phyloP scores from a whole-genome alignment of 2,797 vertebrate genomes.

The Lacerta agilis region DNA sequence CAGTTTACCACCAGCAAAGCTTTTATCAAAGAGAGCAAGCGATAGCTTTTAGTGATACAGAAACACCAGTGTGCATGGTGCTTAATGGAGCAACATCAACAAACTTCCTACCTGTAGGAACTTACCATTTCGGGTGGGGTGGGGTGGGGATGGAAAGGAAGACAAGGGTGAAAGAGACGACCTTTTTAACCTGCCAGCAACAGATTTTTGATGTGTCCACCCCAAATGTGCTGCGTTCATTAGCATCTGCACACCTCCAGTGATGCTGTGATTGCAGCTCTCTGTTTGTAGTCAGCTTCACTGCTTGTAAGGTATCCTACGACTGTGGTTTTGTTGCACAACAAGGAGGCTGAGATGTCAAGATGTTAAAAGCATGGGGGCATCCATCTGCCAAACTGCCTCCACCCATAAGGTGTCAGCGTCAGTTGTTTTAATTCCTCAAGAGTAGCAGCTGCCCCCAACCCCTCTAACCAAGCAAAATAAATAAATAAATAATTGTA shows the following conservation, averaged over 20 bases:
- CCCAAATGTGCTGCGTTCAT: constrained; percentile 73
- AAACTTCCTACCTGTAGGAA: not conserved
- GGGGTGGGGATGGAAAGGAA: too few relatives aligned
- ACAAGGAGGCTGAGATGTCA: constrained; percentile 52
- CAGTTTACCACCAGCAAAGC: not conserved
- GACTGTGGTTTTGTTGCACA: not conserved
- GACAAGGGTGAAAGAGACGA: constrained; percentile 9
- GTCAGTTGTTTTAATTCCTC: not conserved
- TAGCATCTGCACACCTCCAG: constrained; percentile 69
- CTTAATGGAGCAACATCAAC: not conserved
- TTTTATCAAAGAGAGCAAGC: not conserved
- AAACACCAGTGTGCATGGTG: too few relatives aligned
- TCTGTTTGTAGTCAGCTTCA: constrained; percentile 68
- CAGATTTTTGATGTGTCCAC: constrained; percentile 79
- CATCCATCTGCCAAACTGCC: constrained; percentile 54
- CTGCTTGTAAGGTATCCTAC: constrained; percentile 64
- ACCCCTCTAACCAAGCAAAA: constrained; percentile 31
- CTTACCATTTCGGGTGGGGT: not conserved
- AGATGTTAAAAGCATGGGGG: constrained; percentile 60
- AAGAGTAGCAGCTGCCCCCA: constrained; percentile 28
- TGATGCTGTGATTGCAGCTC: constrained; percentile 48
- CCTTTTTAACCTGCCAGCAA: constrained; percentile 72
- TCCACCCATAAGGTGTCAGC: constrained; percentile 61
- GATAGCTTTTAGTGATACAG: not conserved
- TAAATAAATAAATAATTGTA: not conserved